Evolutionary conservation across 2,888 invertebrate species (phyloP), one percentile per base, ranked within the genome.

Genomic region (Muschampia plurimacula): DNA sequence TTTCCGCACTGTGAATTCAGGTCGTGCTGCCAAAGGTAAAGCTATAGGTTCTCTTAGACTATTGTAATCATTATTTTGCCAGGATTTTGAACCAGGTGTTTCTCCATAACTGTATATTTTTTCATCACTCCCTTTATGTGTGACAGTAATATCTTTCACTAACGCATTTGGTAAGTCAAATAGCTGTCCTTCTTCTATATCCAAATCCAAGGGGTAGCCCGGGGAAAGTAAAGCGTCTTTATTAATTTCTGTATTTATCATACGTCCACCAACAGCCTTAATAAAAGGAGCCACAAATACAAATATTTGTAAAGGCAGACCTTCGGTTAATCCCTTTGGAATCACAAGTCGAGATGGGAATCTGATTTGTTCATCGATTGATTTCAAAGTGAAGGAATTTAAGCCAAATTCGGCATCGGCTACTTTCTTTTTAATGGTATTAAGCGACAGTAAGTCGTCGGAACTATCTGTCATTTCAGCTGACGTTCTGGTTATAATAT

Each of bases 181-280:
- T 70, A 93, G 74, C 69, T 85, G 83, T 59, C 80, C 89, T 67
- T 95, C 95, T 71, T 95, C 91, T 78, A 96, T 93, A 28, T 90
- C 89, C 77, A 96, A 95, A 84, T 97, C 97, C 83, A 97, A 95
- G 49, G 97, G 97, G 94, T 96, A 97, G n/a, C 96, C 96, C 79
- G 80, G 97, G 86, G 85, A 95, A 69, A 90, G 77, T 69, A 87
- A 82, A 22, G 86, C 89, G 12, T 80, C 79, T 36, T 82, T 79
- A 77, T 93, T 93, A n/a, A 95, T 82, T 89, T 95, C 82, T 52
- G 81, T 79, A 69, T 74, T 88, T 84, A 88, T 81, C 94, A 96
- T 77, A 32, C 88, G 83, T 59, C 78, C 78, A 9, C 83, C 41
- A 74, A 81, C 77, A 55, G 84, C 79, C 83, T 93, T 87, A 77